Base-by-base conservation (phyloP, 2,888 invertebrate species). In the Zygothrica quintamaculata region DNA sequence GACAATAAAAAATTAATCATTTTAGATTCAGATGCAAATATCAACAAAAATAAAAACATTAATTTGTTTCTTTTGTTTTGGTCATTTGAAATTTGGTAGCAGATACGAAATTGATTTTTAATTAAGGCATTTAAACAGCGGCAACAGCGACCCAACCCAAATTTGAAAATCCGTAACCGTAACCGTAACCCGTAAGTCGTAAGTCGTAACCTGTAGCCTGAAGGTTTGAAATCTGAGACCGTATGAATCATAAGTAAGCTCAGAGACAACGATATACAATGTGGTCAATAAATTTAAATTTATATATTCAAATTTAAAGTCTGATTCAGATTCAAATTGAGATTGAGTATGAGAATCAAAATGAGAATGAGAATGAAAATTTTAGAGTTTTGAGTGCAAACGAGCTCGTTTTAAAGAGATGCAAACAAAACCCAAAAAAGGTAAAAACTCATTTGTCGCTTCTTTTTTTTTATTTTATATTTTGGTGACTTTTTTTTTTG, bases 41-140 rank as follows among this genome's bases (percentile, higher is more conserved):
- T 16, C 37, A 18, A 31, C 22, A 15, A 47, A 39, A 11, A 37
- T 16, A 12, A 13, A 55, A 40, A 57, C 48, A 43, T 13, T 15
- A 47, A 51, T 47, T 8, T 31, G 7, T 11, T n/a, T 68, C 56
- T 61, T 31, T 74, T 56, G 59, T 66, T 56, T 44, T 36, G 50
- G 29, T 25, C 43, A 22, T 9, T 51, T 75, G 64, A 73, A 75
- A 74, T 72, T 76, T 84, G 88, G 88, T 79, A 88, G 84, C 86
- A 70, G 61, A 69, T 61, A 46, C 61, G 34, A 84, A 87, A 84
- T 86, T 68, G 84, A 75, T 73, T 88, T 88, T 86, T 88, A 84
- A 84, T 84, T 77, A 84, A 84, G 81, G 80, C 77, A 70, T 88
- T 80, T 86, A 80, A 59, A 60, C 74, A 71, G 18, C 18, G 77